phyloP scores from a whole-genome alignment of 1,140 invertebrate species.

The Antheraea pernyi region DNA sequence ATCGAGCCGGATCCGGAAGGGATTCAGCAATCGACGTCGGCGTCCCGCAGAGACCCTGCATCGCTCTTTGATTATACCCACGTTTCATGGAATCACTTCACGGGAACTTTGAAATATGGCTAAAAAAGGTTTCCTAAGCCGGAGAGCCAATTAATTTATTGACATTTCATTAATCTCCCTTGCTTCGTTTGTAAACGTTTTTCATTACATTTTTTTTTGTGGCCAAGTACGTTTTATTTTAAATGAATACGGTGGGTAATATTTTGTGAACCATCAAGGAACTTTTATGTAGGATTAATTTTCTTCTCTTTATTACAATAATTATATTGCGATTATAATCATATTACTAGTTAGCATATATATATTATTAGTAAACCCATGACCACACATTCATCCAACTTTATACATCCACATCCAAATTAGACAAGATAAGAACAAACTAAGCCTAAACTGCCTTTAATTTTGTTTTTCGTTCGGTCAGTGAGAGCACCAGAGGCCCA shows the following conservation, averaged over 20 bases:
- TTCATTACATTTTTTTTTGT: not conserved
- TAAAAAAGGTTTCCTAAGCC: conserved; percentile 1
- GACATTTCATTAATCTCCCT: conserved; percentile 8
- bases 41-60: conserved; percentile 34
- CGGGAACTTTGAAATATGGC: conserved; percentile 1
- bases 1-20: conserved; percentile 57
- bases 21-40: conserved; percentile 56
- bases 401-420: too few species aligned
- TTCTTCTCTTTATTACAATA: too few species aligned
- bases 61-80: conserved; percentile 17
- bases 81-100: conserved; percentile 20
- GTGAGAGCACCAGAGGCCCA: too few species aligned
- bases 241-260: not conserved
- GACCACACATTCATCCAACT: too few species aligned
- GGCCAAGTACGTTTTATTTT: not conserved
- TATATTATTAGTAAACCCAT: too few species aligned
- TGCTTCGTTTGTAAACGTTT: conserved; percentile 11
- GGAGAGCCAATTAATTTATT: conserved; percentile 13
- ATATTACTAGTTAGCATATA: too few species aligned
- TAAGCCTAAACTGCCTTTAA: too few species aligned
- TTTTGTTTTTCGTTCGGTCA: too few species aligned
- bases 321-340: too few species aligned
- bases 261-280: too few species aligned
- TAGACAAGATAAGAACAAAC: too few species aligned
- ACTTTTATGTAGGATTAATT: not conserved